Base-by-base conservation (phyloP, 2,888 invertebrate genomes). In the Anthrax anthrax region DNA sequence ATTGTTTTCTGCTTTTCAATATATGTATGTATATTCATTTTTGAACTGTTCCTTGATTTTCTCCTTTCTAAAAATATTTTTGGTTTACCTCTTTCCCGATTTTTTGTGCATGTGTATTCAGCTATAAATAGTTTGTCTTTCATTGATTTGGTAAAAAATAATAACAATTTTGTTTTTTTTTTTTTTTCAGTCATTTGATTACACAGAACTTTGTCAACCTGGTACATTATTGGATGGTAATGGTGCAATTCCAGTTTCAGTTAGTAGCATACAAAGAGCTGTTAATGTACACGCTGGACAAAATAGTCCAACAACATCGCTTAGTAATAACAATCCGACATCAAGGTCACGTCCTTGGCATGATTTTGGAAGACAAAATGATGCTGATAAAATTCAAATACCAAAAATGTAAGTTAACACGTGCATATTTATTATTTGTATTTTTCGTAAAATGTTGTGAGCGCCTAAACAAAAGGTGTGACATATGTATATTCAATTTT, bases 361-460 rank as follows among this genome's bases (percentile, higher is more conserved):
- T 70, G 92, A 91, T 72, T 92, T 90, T 70, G 91, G 89, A 47
- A 76, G 91, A 54, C 90, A 90, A 65, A 89, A 89, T 63, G 91
- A 92, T 69, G 88, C 88, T 47, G 92, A 92, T 70, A 92, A 92
- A 76, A 89, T 95, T 64, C 91, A 94, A 75, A 95, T 95, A 73
- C 90, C 92, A 68, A 95, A 95, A 84, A 76, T 92, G 92, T 94
- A 75, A 89, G 91, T 85, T 64, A 27, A 27, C 5, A n/a, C n/a
- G n/a, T n/a, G n/a, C n/a, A n/a, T n/a, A n/a, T n/a, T n/a, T n/a
- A n/a, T n/a, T n/a, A n/a, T n/a, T n/a, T n/a, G n/a, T n/a, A n/a
- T n/a, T n/a, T n/a, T n/a, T n/a, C n/a, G n/a, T n/a, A n/a, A n/a
- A n/a, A n/a, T n/a, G n/a, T n/a, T n/a, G n/a, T n/a, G n/a, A n/a